Base-by-base conservation (phyloP, 2,113 vertebrate species). In the Cynoglossus semilaevis region DNA sequence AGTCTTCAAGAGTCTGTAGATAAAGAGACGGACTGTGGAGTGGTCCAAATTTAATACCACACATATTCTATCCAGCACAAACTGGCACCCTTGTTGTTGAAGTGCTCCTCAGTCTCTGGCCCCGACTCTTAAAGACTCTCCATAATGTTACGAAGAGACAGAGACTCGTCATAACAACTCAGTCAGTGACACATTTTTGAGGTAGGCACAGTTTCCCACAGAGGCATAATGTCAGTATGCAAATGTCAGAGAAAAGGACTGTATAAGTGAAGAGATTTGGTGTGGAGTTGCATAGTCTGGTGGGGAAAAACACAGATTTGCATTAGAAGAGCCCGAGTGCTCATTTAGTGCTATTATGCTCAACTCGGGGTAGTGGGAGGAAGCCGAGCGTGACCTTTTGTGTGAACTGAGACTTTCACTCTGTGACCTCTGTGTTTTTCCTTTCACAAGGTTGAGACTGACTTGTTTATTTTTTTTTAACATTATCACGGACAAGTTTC, bases 291-390 rank as follows among this genome's bases (percentile, higher is more conserved):
- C 46, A 37, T 51, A 66, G 61, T 76, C n/a, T 64, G 50, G 5
- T 3, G 8, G 7, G 56, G 22, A 29, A 49, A 49, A 45, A 54
- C 37, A 19, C 7, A 11, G 7, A 85, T 88, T 85, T 67, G 78
- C 85, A 85, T 85, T 13, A 74, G 58, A 83, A 87, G 41, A 76
- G 79, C 18, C 58, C 43, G 38, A n/a, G 44, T 18, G 9, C 46
- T 51, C 56, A 55, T 67, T 76, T 70, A 62, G 49, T 36, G 17
- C 16, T 14, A 52, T 67, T 74, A 52, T 74, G 63, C 46, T 61
- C 38, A 64, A n/a, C n/a, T n/a, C n/a, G n/a, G n/a, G n/a, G n/a
- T n/a, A 63, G 48, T 53, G 43, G 51, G 5, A 3, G 35, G 50
- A 4, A 18, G 43, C 5, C 47, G 17, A 15, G 42, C 18, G 10